Conservation (phyloP, 2,888 invertebrate genomes). For the Odontothrips loti region DNA sequence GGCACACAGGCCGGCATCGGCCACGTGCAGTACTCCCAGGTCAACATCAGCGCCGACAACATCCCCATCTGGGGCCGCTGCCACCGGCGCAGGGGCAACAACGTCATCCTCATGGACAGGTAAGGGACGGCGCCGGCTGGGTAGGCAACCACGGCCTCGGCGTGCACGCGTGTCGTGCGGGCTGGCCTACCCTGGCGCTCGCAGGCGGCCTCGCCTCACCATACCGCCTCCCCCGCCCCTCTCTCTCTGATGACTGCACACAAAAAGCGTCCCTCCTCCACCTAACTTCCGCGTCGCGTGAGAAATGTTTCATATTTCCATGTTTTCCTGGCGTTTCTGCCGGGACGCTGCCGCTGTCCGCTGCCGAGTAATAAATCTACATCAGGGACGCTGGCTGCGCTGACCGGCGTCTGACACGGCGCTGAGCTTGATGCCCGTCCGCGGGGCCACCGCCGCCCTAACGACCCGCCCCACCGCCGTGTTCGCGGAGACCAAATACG, state of each 20-base stretch:
- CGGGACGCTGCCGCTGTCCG: background rate
- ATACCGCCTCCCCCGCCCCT: no score
- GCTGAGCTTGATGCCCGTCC: background rate
- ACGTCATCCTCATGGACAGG: conserved; percentile 59
- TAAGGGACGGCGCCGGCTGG: conserved; percentile 42
- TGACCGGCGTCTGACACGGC: background rate
- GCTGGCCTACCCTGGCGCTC: no score
- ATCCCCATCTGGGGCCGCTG: conserved; percentile 65
- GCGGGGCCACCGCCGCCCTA: background rate
- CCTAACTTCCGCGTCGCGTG: background rate
- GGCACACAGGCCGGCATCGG: conserved; percentile 42
- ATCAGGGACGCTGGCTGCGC: background rate
- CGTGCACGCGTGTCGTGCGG: no score
- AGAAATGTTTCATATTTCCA: conserved; percentile 11
- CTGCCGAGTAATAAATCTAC: conserved; percentile 5
- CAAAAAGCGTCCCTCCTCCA: no score
- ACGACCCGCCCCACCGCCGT: background rate
- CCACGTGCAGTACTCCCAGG: conserved; percentile 54
- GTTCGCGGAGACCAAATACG: no score
- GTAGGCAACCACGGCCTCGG: no score
- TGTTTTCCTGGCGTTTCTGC: background rate
- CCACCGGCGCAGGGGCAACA: conserved; percentile 56
- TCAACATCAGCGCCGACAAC: conserved; percentile 59
- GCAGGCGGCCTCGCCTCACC: no score
- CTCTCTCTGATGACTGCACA: background rate